Conservation (phyloP, 2,888 invertebrate species). For the Nezara viridula region DNA sequence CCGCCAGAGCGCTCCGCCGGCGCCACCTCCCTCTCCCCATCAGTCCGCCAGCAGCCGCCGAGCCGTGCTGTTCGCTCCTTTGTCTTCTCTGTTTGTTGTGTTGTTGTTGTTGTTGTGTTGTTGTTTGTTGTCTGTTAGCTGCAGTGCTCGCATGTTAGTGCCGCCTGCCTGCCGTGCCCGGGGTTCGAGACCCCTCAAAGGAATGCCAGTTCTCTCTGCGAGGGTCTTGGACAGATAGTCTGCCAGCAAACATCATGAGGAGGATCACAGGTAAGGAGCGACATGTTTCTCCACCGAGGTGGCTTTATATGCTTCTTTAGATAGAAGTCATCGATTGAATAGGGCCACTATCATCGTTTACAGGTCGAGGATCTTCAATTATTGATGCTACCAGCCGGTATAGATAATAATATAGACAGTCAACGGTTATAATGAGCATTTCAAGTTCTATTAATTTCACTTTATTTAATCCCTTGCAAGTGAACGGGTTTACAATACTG, state of each 20-base stretch:
- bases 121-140: not conserved
- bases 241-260: not conserved
- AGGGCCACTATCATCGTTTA: not conserved
- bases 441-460: no score
- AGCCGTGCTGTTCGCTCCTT: no score
- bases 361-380: not conserved
- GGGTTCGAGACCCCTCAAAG: not conserved
- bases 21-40: not conserved
- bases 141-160: not conserved
- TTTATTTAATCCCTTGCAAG: no score
- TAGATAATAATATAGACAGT: no score
- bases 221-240: not conserved
- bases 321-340: not conserved
- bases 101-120: not conserved
- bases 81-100: no score
- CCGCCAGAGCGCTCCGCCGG: not conserved
- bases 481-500: no score
- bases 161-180: not conserved
- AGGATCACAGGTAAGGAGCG: not conserved
- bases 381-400: not conserved
- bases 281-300: not conserved
- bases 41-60: not conserved
- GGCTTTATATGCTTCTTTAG: not conserved
- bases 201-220: not conserved
- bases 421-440: no score